phyloP scores from a whole-genome alignment of 1,140 invertebrate species.

The Drosophila grimshawi region DNA sequence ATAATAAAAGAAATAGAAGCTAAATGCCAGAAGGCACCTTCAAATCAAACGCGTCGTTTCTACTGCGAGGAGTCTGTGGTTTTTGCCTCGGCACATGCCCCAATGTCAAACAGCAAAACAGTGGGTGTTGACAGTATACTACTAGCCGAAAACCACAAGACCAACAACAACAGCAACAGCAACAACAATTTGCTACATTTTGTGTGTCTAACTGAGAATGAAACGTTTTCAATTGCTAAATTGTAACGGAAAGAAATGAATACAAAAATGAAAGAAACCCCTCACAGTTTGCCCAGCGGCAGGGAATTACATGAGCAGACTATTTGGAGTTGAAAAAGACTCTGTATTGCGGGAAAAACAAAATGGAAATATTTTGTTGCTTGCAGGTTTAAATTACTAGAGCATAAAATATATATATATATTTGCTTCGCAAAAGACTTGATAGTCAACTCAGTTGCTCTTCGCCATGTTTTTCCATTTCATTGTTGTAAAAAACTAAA shows the following conservation, averaged over 20 bases:
- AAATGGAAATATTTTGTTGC: conserved; percentile 28
- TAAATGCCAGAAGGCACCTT: conserved; percentile 62
- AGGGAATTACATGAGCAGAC: conserved; percentile 21
- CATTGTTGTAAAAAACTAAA: background rate
- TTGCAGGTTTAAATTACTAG: conserved; percentile 1
- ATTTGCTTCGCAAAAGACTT: background rate
- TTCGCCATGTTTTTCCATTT: background rate
- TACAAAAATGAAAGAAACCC: conserved; percentile 10
- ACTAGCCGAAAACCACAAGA: conserved; percentile 49
- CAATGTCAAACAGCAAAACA: conserved; percentile 39
- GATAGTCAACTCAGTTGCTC: background rate
- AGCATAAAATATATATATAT: background rate
- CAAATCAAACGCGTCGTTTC: conserved; percentile 56
- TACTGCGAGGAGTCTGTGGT: conserved; percentile 37
- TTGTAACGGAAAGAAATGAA: conserved; percentile 39
- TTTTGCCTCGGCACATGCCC: conserved; percentile 39
- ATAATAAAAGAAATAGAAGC: conserved; percentile 5
- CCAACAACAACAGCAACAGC: conserved; percentile 29
- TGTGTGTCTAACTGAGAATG: conserved; percentile 46
- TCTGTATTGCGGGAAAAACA: conserved; percentile 7
- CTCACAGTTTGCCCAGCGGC: conserved; percentile 19
- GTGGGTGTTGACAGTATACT: conserved; percentile 20
- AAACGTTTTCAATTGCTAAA: conserved; percentile 70
- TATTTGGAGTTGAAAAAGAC: background rate
- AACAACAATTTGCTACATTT: conserved; percentile 57